phyloP scores from a whole-genome alignment of 2,113 vertebrate species.

The Ivindomyrus marchei region DNA sequence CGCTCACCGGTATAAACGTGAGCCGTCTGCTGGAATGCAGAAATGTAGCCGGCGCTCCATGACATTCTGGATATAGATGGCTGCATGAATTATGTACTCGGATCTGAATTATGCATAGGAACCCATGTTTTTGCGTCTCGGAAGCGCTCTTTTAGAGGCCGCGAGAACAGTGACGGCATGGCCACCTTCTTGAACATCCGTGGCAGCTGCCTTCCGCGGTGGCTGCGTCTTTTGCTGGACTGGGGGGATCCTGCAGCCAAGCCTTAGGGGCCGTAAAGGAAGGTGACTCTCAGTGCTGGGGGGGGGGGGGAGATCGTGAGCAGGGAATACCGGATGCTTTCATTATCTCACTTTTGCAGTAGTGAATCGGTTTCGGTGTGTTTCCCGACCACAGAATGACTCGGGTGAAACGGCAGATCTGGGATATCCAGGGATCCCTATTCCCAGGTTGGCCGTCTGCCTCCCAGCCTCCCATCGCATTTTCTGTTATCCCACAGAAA shows the following conservation, averaged over 20 bases:
- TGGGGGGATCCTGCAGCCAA: not conserved
- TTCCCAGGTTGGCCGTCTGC: not conserved
- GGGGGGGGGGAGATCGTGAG: not conserved
- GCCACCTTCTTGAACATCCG: not conserved
- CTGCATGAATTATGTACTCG: conserved; percentile 56
- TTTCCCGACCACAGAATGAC: not conserved
- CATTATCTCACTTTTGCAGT: not conserved
- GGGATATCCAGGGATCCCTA: not conserved
- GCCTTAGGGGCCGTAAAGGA: not conserved
- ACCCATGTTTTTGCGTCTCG: not conserved
- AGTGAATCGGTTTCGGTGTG: not conserved
- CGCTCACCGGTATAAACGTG: not conserved
- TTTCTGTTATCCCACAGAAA: not conserved
- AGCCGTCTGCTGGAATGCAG: not conserved
- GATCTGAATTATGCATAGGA: conserved; percentile 53
- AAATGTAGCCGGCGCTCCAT: conserved; percentile 12
- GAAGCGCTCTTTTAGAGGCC: conserved; percentile 8
- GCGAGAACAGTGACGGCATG: not conserved
- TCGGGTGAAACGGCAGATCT: not conserved
- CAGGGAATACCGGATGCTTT: not conserved
- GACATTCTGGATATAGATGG: conserved; percentile 37
- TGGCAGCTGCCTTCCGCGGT: not conserved
- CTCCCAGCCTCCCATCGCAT: not conserved
- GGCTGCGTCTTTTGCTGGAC: not conserved
- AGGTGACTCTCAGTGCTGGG: not conserved